Evolutionary conservation across 1,140 invertebrate genomes (phyloP), one percentile per base, ranked within the genome.

Genomic region (Medauroidea extradentata): DNA sequence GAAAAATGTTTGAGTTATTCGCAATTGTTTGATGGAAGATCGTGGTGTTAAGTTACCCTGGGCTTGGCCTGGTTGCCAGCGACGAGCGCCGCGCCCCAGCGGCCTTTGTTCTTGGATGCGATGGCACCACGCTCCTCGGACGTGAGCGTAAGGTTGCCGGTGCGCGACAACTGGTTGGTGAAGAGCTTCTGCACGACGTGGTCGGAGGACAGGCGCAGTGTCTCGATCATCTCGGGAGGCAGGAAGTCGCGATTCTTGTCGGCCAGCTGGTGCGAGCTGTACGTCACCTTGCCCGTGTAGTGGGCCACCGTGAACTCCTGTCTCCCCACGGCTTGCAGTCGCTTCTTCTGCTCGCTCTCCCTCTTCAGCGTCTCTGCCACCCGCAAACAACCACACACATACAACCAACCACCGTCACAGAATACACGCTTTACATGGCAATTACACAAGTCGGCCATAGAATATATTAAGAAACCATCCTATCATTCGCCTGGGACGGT

Each of bases 181-280:
- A 96, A 97, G 63, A 95, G 75, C 24, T 85, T 75, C 66, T 84
- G 84, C n/a, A 96, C 78, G 8, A 83, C 78, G n/a, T 77, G 72
- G 73, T 89, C 83, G 13, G 76, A 79, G 1, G 93, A 96, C 14
- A 82, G 79, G 67, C 93, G 79, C 75, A 96, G 79, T 3, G 90
- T 86, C 72, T 90, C 87, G 50, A 89, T 86, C 73, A 94, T 86
- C 75, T 95, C 93, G 1, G 87, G 88, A 1, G 93, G 87, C 11
- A 95, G 75, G 67, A 93, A 93, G 70, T 96, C 93, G 42, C 89
- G 83, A 76, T 96, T 96, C 72, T 92, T 94, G 61, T 89, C 86
- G 2, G 89, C 79, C 71, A 96, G 91, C 67, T 91, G 87, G 55
- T 81, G 79, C 0, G 84, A 85, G 68, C 93, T 86, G 69, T 96